Conservation (phyloP, 2,113 vertebrate species). For the Tetrao urogallus region DNA sequence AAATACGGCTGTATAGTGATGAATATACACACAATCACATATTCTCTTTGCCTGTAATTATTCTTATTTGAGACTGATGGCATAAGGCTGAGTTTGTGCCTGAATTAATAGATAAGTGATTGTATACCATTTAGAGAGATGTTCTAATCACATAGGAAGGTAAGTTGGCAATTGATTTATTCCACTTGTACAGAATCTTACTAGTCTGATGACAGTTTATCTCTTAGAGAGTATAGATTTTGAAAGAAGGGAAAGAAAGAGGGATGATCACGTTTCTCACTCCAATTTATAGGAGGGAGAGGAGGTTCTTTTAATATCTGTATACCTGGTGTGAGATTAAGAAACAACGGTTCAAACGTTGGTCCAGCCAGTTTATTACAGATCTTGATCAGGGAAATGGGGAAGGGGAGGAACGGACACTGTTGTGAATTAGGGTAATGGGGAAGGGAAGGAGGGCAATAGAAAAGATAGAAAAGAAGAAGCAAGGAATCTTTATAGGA, state of each 20-base stretch:
- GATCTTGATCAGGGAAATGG: no score
- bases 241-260: neutral
- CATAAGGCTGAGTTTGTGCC: neutral
- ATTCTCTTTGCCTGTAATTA: neutral
- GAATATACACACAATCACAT: accelerated
- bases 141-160: neutral
- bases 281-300: no score
- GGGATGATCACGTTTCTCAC: neutral
- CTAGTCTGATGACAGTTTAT: neutral
- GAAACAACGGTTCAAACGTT: no score
- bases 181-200: neutral
- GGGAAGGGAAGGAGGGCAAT: no score
- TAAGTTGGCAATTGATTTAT: neutral
- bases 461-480: no score
- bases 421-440: no score
- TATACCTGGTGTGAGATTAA: no score
- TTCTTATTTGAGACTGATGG: neutral
- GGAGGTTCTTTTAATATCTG: no score
- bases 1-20: neutral
- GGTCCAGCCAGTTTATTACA: no score
- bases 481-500: no score
- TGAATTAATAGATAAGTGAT: neutral
- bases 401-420: no score
- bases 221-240: neutral
- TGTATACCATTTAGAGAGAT: neutral